Percentiles rank a stretch among this genome's conserved stretches.
phyloP scores from a whole-genome alignment of 1,140 invertebrate species.

The Aphaenogaster rudis region DNA sequence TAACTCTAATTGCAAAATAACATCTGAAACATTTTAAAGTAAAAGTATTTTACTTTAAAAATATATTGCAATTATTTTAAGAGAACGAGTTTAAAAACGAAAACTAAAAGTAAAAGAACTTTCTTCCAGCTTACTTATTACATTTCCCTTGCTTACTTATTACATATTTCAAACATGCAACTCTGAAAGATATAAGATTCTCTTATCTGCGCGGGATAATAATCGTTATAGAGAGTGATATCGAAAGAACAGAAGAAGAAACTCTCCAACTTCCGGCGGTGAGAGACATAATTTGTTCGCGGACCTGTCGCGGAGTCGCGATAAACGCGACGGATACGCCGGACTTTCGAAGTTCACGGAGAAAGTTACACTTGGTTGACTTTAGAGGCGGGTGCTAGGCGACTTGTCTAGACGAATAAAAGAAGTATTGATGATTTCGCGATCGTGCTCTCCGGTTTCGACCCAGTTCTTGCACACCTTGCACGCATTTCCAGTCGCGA shows the following conservation, averaged over 20 bases:
- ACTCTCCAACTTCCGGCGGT: conserved; percentile 15
- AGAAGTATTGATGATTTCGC: conserved; percentile 69
- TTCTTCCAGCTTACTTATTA: neutral
- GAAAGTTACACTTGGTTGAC: conserved; percentile 76
- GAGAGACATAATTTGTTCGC: conserved; percentile 15
- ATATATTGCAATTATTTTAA: neutral
- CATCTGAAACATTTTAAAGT: neutral
- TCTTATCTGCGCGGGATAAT: neutral
- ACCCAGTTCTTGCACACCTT: conserved; percentile 65
- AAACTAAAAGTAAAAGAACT: neutral
- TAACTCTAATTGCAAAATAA: neutral
- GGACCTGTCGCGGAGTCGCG: conserved; percentile 19
- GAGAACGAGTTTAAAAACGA: neutral
- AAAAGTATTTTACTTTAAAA: neutral
- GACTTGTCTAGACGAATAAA: conserved; percentile 70
- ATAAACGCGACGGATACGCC: conserved; percentile 60
- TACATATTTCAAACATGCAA: neutral
- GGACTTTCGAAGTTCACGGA: conserved; percentile 78
- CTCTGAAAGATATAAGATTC: neutral
- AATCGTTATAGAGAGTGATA: conserved; percentile 2
- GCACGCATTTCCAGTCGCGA: conserved; percentile 37
- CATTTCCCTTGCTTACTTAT: neutral
- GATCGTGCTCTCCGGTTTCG: conserved; percentile 38
- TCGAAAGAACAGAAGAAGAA: conserved; percentile 42
- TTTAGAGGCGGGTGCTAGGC: conserved; percentile 43